phyloP scores from a whole-genome alignment of 2,113 vertebrate species.

The Corydoras maculifer region DNA sequence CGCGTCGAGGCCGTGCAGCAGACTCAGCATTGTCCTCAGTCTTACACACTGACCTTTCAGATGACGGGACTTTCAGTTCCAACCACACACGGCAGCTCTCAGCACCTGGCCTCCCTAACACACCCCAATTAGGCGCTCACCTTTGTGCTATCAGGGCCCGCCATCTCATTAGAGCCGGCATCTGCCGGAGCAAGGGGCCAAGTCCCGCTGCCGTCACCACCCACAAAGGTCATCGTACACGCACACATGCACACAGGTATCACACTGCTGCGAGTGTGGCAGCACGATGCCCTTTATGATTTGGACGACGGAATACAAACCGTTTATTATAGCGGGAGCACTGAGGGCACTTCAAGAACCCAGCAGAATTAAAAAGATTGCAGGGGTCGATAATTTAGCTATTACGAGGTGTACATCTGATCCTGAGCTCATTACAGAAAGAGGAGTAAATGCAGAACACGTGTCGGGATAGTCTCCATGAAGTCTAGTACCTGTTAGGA shows the following conservation, averaged over 20 bases:
- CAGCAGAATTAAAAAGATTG: too few species aligned
- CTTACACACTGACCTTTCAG: slow-evolving; percentile 36
- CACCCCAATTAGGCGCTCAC: slow-evolving; percentile 55
- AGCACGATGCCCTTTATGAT: slow-evolving; percentile 9
- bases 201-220: slow-evolving; percentile 43
- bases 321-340: not conserved
- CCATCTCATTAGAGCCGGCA: slow-evolving; percentile 67
- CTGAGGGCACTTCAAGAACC: not conserved
- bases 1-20: slow-evolving; percentile 9
- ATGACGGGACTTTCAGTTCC: slow-evolving; percentile 31
- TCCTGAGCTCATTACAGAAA: too few species aligned
- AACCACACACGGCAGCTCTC: slow-evolving; percentile 43
- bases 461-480: too few species aligned
- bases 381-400: too few species aligned
- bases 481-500: too few species aligned
- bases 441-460: too few species aligned
- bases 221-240: slow-evolving; percentile 58
- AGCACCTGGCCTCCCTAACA: slow-evolving; percentile 55
- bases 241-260: slow-evolving; percentile 23
- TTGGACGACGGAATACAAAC: not conserved
- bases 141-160: slow-evolving; percentile 61
- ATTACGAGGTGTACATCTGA: too few species aligned
- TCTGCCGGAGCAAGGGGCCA: slow-evolving; percentile 63
- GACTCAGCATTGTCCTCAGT: slow-evolving; percentile 1
- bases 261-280: not conserved